Conservation (phyloP, 2,888 invertebrate species). For the Synergus laeviventris region DNA sequence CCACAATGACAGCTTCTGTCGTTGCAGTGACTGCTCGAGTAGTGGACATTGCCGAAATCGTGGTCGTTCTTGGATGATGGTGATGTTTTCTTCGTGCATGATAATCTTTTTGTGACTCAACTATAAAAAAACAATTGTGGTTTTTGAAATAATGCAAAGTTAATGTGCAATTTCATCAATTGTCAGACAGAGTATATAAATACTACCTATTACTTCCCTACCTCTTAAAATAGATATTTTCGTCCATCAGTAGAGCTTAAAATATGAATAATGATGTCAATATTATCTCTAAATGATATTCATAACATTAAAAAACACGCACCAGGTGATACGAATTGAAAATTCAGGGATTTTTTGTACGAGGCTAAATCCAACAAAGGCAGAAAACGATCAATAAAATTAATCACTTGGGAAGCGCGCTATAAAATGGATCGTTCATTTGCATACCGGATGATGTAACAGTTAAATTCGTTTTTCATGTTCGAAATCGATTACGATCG, state of each 20-base stretch:
- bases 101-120: slow-evolving; percentile 93
- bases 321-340: not conserved
- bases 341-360: slow-evolving; percentile 5
- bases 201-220: not conserved
- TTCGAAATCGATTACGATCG: not conserved
- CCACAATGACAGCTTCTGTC: slow-evolving; percentile 66
- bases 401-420: slow-evolving; percentile 34
- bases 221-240: not conserved
- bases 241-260: not conserved
- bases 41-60: slow-evolving; percentile 76
- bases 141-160: not conserved
- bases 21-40: slow-evolving; percentile 76
- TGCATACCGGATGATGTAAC: not conserved
- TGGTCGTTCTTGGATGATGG: slow-evolving; percentile 69
- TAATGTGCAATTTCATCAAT: too few species aligned
- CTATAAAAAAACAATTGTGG: slow-evolving; percentile 77
- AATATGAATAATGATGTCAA: not conserved
- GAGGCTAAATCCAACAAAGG: slow-evolving; percentile 2
- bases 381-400: slow-evolving; percentile 10
- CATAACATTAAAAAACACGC: slow-evolving; percentile 5
- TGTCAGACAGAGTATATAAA: not conserved
- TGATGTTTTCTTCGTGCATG: slow-evolving; percentile 79
- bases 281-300: not conserved
- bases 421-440: slow-evolving; percentile 34
- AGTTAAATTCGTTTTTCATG: slow-evolving; percentile 34